Conservation (phyloP, 2,797 vertebrate genomes). For the Myotis vivesi region DNA sequence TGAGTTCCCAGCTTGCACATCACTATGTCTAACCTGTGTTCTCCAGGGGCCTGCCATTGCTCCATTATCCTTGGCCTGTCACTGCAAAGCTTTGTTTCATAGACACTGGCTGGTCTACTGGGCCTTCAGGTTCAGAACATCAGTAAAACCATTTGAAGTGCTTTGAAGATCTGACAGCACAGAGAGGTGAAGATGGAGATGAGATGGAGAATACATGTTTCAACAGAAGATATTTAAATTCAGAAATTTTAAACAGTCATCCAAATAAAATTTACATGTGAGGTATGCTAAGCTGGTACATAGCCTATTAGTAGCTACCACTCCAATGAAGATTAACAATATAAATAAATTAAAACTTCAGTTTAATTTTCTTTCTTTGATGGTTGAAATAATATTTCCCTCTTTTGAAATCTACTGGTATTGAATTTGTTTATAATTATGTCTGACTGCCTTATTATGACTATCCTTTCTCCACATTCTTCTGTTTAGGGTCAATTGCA, state of each 20-base stretch:
- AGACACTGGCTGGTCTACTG: neutral
- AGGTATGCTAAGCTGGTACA: neutral
- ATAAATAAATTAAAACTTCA: neutral
- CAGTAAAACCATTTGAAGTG: neutral
- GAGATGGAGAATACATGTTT: neutral
- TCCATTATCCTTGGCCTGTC: too few species aligned
- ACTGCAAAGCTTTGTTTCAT: neutral
- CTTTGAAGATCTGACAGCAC: neutral
- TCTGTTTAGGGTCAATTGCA: neutral
- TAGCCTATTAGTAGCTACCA: neutral
- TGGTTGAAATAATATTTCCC: neutral
- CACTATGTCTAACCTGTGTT: neutral
- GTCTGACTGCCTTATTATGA: neutral
- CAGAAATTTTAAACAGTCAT: neutral
- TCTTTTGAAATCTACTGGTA: neutral
- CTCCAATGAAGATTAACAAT: neutral
- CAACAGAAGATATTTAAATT: neutral
- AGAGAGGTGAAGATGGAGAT: neutral
- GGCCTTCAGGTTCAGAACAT: neutral
- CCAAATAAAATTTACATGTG: neutral
- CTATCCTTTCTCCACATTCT: neutral
- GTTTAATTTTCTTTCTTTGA: neutral
- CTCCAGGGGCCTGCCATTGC: neutral
- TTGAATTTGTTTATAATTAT: neutral
- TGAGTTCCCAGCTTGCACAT: neutral